A percentile compares a stretch with the other conserved stretches of the same genome.
Conservation (phyloP, 2,797 vertebrate genomes). For the Acanthurus tractus region DNA sequence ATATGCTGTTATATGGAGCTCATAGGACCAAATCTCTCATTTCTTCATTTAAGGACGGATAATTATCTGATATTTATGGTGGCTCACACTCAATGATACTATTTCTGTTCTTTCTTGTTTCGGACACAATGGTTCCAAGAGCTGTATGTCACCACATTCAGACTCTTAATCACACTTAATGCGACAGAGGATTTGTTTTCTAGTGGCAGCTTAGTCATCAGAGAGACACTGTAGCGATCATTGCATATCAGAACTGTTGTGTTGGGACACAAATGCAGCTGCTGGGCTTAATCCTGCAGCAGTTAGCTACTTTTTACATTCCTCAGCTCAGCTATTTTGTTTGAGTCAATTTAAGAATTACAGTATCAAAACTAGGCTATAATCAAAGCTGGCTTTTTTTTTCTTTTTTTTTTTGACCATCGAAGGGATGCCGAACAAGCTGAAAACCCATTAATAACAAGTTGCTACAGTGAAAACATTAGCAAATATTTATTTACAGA, state of each 20-base stretch:
- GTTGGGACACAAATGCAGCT: not conserved
- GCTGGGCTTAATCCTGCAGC: not conserved
- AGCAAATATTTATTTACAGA: too few species aligned
- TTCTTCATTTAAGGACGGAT: constrained; percentile 14
- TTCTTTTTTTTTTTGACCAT: too few species aligned
- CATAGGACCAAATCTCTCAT: constrained; percentile 12
- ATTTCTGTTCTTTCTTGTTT: constrained; percentile 29
- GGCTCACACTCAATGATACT: constrained; percentile 6
- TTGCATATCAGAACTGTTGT: not conserved
- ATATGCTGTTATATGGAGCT: constrained; percentile 24
- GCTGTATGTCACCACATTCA: not conserved
- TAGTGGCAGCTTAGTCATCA: constrained; percentile 3
- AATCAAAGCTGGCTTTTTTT: too few species aligned
- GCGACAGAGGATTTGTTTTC: constrained; percentile 3
- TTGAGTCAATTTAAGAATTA: too few species aligned
- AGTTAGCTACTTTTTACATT: too few species aligned
- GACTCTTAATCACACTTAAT: constrained; percentile 12
- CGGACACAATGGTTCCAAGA: constrained; percentile 19
- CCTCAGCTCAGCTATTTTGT: too few species aligned
- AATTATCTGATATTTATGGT: constrained; percentile 35
- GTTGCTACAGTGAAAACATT: too few species aligned
- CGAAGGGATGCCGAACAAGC: too few species aligned
- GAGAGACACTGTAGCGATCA: not conserved
- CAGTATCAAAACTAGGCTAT: too few species aligned
- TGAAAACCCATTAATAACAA: too few species aligned